These are phyloP conservation scores for Nibea albiflora DNA, from an alignment of 2,113 vertebrate genomes.

Conservation along the genomic window DNA sequence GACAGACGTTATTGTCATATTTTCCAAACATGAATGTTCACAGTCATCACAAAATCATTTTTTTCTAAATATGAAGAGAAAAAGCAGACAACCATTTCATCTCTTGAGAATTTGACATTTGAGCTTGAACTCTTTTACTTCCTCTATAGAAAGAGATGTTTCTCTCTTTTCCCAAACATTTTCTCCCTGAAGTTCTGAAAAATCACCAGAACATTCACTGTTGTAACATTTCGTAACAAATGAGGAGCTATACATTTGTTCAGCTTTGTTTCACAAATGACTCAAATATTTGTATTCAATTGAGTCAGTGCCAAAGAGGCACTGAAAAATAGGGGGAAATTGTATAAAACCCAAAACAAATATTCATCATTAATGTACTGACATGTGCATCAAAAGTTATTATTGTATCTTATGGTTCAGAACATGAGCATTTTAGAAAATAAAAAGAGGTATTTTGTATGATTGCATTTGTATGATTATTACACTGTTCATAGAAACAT, in stretches of 20 bases:
- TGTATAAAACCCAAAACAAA: conserved; percentile 31
- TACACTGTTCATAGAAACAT: conserved; percentile 61
- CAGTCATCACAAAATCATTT: conserved; percentile 66
- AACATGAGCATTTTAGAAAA: conserved; percentile 56
- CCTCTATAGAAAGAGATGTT: conserved; percentile 71
- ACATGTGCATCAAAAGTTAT: conserved; percentile 47
- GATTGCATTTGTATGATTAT: conserved; percentile 19
- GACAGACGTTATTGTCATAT: conserved; percentile 58
- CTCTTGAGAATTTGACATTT: conserved; percentile 62
- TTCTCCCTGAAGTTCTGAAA: conserved; percentile 58
- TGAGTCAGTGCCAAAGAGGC: conserved; percentile 35
- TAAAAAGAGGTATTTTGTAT: conserved; percentile 39
- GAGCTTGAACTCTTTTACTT: conserved; percentile 21
- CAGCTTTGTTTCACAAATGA: conserved; percentile 40
- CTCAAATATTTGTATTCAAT: conserved; percentile 33
- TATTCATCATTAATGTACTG: conserved; percentile 34
- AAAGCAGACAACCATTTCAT: conserved; percentile 71
- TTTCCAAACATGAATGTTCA: conserved; percentile 71
- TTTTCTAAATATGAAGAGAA: conserved; percentile 53
- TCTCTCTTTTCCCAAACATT: conserved; percentile 84
- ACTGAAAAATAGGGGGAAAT: conserved; percentile 21
- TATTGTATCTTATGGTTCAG: conserved; percentile 38
- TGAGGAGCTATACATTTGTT: conserved; percentile 40
- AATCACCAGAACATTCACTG: conserved; percentile 40
- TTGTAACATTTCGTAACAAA: conserved; percentile 57